phyloP scores from a whole-genome alignment of 2,797 vertebrate genomes.

The Sparidentex hasta region DNA sequence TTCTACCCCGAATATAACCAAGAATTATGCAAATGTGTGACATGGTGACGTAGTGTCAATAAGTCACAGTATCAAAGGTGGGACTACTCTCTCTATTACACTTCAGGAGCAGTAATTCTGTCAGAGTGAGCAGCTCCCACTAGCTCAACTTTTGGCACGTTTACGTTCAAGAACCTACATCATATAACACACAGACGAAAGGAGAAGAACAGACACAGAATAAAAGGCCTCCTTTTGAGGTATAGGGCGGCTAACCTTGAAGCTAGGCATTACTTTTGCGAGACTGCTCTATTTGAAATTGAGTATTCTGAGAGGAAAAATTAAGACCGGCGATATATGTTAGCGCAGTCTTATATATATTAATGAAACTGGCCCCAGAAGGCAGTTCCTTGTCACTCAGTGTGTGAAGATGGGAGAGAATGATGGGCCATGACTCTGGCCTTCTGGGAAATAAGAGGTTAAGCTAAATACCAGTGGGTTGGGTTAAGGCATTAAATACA shows the following conservation, averaged over 20 bases:
- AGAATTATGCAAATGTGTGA: too few species aligned
- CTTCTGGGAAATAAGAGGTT: constrained; percentile 80
- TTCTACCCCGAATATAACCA: too few species aligned
- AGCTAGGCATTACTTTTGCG: constrained; percentile 4
- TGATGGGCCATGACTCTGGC: constrained; percentile 51
- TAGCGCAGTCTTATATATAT: constrained; percentile 20
- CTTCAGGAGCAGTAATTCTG: too few species aligned
- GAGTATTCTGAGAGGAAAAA: neutral
- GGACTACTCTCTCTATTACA: too few species aligned
- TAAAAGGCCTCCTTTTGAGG: neutral
- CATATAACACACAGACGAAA: too few species aligned
- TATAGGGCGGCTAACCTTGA: constrained; percentile 4
- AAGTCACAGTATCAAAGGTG: too few species aligned
- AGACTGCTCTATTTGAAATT: neutral
- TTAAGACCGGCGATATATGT: constrained; percentile 12
- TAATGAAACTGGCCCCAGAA: constrained; percentile 23
- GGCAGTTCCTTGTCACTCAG: constrained; percentile 42
- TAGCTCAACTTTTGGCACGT: too few species aligned
- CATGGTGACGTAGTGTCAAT: too few species aligned
- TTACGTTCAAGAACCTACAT: too few species aligned
- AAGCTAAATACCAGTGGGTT: constrained; percentile 76
- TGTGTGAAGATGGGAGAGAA: constrained; percentile 40
- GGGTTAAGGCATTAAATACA: constrained; percentile 63
- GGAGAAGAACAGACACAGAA: too few species aligned
- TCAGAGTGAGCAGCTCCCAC: too few species aligned